Percentiles rank a stretch among this genome's conserved stretches.
Conservation (phyloP, 2,113 vertebrate species). For the Indicator indicator region DNA sequence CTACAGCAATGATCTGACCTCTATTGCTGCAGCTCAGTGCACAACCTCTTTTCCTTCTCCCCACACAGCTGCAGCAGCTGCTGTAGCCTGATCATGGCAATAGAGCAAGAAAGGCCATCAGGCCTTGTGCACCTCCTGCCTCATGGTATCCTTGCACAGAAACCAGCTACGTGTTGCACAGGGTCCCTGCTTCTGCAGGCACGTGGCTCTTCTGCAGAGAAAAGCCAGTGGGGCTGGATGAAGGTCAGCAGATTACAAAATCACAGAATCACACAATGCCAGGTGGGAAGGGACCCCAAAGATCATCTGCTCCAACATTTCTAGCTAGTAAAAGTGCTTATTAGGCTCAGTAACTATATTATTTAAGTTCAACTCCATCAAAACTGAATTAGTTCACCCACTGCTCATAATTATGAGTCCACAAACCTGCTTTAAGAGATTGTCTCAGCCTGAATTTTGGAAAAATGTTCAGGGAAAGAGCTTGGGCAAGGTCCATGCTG, state of each 20-base stretch:
- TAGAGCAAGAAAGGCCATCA: neutral
- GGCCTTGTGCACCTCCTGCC: neutral
- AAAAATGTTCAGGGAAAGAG: neutral
- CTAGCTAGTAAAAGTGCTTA: no score
- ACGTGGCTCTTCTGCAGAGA: neutral
- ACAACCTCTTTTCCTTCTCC: neutral
- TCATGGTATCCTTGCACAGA: neutral
- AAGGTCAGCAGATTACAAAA: neutral
- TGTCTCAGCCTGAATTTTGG: neutral
- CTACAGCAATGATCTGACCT: neutral
- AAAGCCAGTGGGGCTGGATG: neutral
- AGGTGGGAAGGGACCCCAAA: no score
- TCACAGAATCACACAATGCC: no score
- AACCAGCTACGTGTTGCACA: accelerated
- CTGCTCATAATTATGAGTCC: neutral
- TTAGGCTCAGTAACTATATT: neutral
- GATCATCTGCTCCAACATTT: no score
- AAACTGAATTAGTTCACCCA: neutral
- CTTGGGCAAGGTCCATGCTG: neutral
- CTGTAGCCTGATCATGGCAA: neutral
- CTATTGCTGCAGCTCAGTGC: neutral
- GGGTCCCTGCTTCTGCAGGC: neutral
- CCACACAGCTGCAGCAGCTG: neutral
- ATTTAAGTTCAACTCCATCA: neutral
- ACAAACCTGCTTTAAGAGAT: neutral